Evolutionary conservation across 2,797 vertebrate genomes (phyloP), one percentile per base, ranked within the genome.

Genomic region (Fistularia commersonii): DNA sequence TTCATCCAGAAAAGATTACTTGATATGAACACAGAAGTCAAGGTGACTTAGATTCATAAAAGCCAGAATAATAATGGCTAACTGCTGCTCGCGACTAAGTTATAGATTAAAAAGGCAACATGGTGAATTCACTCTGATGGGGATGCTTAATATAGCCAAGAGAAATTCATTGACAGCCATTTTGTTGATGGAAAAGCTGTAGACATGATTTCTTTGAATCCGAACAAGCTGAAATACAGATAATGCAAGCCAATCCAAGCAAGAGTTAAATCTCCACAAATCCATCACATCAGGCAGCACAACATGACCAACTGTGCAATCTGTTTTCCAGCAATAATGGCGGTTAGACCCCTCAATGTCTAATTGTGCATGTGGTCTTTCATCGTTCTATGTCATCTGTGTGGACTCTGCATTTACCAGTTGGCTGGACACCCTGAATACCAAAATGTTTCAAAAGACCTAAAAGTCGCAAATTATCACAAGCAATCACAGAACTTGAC

Each of bases 11-110:
- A 71, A 67, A 45, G 42, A 62, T 34, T 38, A 37, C 66, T 61
- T 64, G 47, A 54, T 40, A 74, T 37, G 57, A 69, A 59, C 64
- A 49, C 39, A 69, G 39, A 51, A 51, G 45, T 65, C 51, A 54
- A 72, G 66, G 61, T 69, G 63, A 71, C 63, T 67, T 71, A 54
- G 66, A 61, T 76, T 68, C 56, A 79, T 67, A 67, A 70, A 80
- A 66, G 66, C 34, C 37, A 34, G 54, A 77, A 67, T 69, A 51
- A 67, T 59, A 66, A 76, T 53, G 49, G 14, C 7, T 45, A 47
- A 40, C 55, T 45, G 49, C 43, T 57, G 61, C 64, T 73, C 54
- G 51, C 57, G 62, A 69, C 72, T 45, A 52, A 72, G 69, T 45
- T 57, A 34, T n/a, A 63, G 56, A 77, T 34, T 34, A 51, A 43